Evolutionary conservation across 2,888 invertebrate species (phyloP).

Genomic region (Drosophila percnosoma): DNA sequence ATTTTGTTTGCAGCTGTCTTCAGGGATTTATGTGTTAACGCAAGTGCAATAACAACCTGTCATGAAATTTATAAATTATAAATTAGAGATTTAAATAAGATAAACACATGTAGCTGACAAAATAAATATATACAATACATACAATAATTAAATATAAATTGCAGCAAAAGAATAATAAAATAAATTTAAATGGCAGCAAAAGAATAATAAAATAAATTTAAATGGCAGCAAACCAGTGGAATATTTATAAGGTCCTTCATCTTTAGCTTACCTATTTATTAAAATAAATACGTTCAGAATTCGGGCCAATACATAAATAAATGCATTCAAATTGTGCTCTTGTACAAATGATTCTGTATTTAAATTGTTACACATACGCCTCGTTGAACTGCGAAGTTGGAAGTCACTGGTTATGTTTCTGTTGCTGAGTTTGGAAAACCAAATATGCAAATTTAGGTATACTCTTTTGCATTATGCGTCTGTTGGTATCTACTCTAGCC

Average conservation of each 20-base stretch:
- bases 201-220: neutral
- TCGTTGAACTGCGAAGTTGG: neutral
- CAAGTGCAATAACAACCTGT: neutral
- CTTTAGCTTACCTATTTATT: neutral
- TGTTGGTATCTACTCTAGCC: neutral
- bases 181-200: neutral
- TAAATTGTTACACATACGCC: neutral
- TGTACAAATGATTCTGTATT: neutral
- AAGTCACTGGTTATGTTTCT: neutral
- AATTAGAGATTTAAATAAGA: neutral
- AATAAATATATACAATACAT: neutral
- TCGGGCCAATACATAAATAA: neutral
- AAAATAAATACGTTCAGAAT: neutral
- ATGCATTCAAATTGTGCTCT: neutral
- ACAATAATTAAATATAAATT: neutral
- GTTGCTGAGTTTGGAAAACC: neutral
- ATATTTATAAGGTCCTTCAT: neutral
- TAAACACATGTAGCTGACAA: neutral
- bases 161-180: neutral
- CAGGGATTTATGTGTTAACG: neutral
- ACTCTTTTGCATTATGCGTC: too few relatives aligned
- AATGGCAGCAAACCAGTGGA: neutral
- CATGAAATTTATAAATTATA: neutral
- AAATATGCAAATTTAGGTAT: neutral
- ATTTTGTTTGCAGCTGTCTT: conserved; percentile 16